Evolutionary conservation across 2,113 vertebrate species (phyloP), one percentile per base, ranked within the genome.

Genomic region (Cairina moschata): DNA sequence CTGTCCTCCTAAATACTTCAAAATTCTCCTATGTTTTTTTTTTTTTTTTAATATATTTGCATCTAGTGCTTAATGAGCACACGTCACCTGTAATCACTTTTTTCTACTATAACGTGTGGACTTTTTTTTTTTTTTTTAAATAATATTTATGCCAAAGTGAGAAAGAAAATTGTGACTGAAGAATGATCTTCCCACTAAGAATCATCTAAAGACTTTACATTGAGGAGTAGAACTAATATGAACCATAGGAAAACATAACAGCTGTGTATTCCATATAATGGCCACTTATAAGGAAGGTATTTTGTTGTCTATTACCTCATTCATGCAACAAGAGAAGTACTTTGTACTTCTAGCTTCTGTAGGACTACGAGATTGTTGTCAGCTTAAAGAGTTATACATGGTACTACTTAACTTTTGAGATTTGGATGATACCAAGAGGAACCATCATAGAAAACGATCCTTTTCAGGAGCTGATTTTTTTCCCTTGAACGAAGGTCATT

Each of bases 381-480:
- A 82, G 18, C 66, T 59, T 38, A 40, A 22, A 62, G 38, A 60
- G 16, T 46, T 42, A 50, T 55, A 54, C 8, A 8, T 15, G 17
- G 65, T 26, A 13, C 34, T 71, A 38, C 11, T 21, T 36, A 11
- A 28, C 68, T 59, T 74, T 59, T 84, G 66, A 65, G 83, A 63
- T 82, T 86, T 71, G 3, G 2, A 74, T 78, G 34, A 62, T 71
- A 18, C 15, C n/a, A 74, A 86, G 66, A 58, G 13, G 32, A 77
- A 40, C 8, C 17, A 4, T 46, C 9, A 9, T 25, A 29, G 36
- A 71, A 84, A 89, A 32, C 13, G 0, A 50, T 31, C 0, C 5
- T 50, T 81, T 84, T 78, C 13, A 56, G 14, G 14, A 9, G 65
- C 86, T 68, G 28, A 44, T 28, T 28, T 54, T 54, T 54, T 17